Percentiles rank a stretch among this genome's conserved stretches.
Evolutionary conservation across 2,888 invertebrate genomes (phyloP).

Genomic region (Drosophila planitibia): DNA sequence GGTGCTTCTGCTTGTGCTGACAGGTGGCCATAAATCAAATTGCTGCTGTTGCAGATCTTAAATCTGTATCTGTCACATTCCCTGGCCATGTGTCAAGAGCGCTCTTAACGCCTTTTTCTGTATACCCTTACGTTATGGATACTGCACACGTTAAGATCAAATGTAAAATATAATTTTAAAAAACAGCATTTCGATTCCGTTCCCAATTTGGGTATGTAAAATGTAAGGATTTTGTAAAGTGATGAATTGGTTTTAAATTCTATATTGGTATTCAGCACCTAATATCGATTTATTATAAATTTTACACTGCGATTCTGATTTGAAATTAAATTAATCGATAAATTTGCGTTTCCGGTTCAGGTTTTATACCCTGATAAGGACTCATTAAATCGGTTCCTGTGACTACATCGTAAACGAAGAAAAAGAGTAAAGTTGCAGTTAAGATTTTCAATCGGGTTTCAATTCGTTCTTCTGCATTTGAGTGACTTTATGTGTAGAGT

Average conservation of each 20-base stretch:
- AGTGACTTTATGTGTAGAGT: background rate
- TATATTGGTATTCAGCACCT: no score
- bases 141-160: background rate
- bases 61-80: slow-evolving; percentile 36
- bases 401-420: background rate
- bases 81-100: slow-evolving; percentile 54
- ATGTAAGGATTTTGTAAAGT: no score
- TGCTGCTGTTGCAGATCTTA: slow-evolving; percentile 55
- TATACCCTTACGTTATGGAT: slow-evolving; percentile 9
- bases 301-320: no score
- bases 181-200: background rate
- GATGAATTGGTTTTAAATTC: no score
- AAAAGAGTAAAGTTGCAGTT: background rate
- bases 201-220: background rate
- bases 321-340: background rate
- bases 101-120: slow-evolving; percentile 14
- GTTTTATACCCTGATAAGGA: background rate
- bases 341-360: background rate
- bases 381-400: background rate
- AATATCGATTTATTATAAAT: no score
- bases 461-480: background rate
- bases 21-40: slow-evolving; percentile 57
- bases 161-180: background rate
- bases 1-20: background rate
- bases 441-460: background rate